These are phyloP conservation scores for Melanophora roralis DNA, from an alignment of 2,888 invertebrate genomes.

Conservation along the genomic window DNA sequence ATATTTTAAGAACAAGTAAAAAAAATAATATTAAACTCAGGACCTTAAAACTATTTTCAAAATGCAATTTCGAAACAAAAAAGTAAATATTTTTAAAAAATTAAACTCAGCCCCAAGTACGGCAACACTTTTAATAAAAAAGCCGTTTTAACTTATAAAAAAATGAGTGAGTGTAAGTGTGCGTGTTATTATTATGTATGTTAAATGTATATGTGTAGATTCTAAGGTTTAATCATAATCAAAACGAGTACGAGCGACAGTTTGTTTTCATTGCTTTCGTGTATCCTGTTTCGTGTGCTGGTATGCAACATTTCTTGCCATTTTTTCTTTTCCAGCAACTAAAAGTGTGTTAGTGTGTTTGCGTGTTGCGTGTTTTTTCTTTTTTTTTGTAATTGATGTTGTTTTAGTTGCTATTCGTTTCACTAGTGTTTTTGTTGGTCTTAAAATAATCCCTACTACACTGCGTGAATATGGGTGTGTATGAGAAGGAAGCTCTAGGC, in stretches of 20 bases:
- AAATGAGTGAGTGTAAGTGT: background rate
- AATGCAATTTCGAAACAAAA: too few species aligned
- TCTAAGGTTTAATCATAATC: background rate
- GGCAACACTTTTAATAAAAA: conserved; percentile 16
- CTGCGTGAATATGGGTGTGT: conserved; percentile 38
- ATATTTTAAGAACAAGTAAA: too few species aligned
- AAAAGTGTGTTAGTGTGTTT: conserved; percentile 37
- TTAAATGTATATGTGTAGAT: background rate
- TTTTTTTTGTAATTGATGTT: conserved; percentile 6
- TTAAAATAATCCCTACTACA: conserved; percentile 34
- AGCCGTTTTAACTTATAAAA: background rate
- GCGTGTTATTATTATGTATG: background rate
- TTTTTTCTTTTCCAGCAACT: background rate
- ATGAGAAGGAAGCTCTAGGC: conserved; percentile 7
- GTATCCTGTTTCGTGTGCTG: conserved; percentile 38
- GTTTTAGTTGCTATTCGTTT: conserved; percentile 5
- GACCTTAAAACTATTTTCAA: too few species aligned
- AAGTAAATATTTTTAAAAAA: too few species aligned
- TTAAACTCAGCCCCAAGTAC: background rate
- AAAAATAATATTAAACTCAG: too few species aligned
- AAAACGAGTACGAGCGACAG: conserved; percentile 8
- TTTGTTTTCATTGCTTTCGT: conserved; percentile 31
- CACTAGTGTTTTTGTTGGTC: conserved; percentile 3
- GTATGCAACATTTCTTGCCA: conserved; percentile 33
- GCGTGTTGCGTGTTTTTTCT: too few species aligned